Base-by-base conservation (phyloP, 1,140 invertebrate genomes). In the Drosophila nasuta region DNA sequence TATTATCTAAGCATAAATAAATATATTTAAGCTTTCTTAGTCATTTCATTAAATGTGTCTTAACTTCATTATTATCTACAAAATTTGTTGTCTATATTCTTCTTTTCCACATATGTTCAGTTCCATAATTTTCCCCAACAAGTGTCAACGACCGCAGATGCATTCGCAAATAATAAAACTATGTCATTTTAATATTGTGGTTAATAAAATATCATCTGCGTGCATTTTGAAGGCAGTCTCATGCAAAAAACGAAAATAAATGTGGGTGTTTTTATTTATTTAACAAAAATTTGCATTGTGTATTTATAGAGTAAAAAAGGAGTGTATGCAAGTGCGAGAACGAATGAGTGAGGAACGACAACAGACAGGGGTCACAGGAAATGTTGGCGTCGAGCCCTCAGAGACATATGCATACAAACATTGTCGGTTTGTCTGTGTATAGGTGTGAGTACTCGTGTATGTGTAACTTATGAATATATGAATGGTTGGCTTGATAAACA, bases 381-480 rank as follows among this genome's bases (percentile, higher is more conserved):
- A 8, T 10, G 1, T 6, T 52, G 30, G 48, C 41, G 25, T 10
- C 7, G 45, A 28, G 28, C 5, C 1, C 28, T 30, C 33, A 8
- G 30, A 20, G 25, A 7, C 30, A 63, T 43, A 63, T 25, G 45
- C 8, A 64, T 64, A 52, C 25, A 56, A 13, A 52, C 33, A 20
- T 25, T 10, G 48, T 11, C 17, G 17, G 20, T 49, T 25, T 52
- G 33, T 13, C 10, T 25, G 15, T 10, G 41, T 6, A 28, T 54
- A 33, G 13, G 49, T 17, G 38, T 56, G 35, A 58, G 43, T 41
- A 33, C 30, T 33, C 1, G 30, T 38, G 35, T 38, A 38, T 58
- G 38, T 30, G 38, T 72, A 64, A 77, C 33, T 72, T 74, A 70
- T 74, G 75, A 69, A 74, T 77, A 51, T 66, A 79, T 73, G 49